These are phyloP conservation scores for Lasius fuliginosus DNA, from an alignment of 2,888 invertebrate species.

Conservation along the genomic window DNA sequence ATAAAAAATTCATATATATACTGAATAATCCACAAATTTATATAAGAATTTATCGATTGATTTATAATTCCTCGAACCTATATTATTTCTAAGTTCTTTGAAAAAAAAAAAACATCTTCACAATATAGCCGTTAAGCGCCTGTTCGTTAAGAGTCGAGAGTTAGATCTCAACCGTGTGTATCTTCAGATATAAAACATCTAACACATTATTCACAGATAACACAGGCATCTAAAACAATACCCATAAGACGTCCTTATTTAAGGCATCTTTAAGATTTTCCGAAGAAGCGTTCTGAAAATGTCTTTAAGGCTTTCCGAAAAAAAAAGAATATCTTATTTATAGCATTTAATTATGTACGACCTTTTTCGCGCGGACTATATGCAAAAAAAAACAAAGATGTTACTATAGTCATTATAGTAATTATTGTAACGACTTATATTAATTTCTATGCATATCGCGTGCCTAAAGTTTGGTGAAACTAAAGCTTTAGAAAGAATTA, in stretches of 20 bases:
- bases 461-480: conserved; percentile 42
- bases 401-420: conserved; percentile 40
- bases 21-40: conserved; percentile 10
- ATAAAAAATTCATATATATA: background rate
- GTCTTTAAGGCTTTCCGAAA: conserved; percentile 12
- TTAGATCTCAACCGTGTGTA: conserved; percentile 14
- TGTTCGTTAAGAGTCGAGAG: conserved; percentile 20
- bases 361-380: conserved; percentile 15
- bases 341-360: conserved; percentile 22
- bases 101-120: background rate
- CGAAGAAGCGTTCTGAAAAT: background rate
- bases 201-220: conserved; percentile 10
- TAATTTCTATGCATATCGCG: conserved; percentile 46
- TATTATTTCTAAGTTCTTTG: conserved; percentile 30
- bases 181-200: conserved; percentile 30
- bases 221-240: conserved; percentile 10
- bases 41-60: background rate
- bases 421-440: conserved; percentile 44
- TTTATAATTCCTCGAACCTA: conserved; percentile 20
- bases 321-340: background rate
- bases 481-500: conserved; percentile 44
- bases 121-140: conserved; percentile 20
- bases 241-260: conserved; percentile 16
- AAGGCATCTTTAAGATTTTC: conserved; percentile 36
- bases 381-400: conserved; percentile 1